Evolutionary conservation across 2,797 vertebrate genomes (phyloP), one percentile per base, ranked within the genome.

Genomic region (Sylvia borin): DNA sequence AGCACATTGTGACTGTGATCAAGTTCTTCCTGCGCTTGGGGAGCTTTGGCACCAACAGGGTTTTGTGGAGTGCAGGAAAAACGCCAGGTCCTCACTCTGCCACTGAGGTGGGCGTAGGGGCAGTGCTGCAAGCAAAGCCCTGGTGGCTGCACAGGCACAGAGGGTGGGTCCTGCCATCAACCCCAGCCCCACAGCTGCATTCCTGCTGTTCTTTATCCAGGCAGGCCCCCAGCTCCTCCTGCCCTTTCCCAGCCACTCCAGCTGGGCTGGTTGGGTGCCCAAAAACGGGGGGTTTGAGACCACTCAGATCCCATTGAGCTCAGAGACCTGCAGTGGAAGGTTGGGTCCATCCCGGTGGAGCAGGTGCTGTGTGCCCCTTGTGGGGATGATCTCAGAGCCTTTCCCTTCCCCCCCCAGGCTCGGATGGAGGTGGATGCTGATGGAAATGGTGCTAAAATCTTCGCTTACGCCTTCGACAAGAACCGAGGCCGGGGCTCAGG

Each of bases 401-500:
- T 53, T 70, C 66, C 7, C 70, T 72, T 24, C 34, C 70, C 65
- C 70, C 65, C n/a, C 27, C 50, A 99, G 99, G 99, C 99, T 29
- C 99, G 99, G 14, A 99, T 99, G 99, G 99, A 99, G 96, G 99
- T 99, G 25, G 99, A 99, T 40, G 99, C 99, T 2, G 99, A 99
- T 68, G 99, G 99, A 48, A 99, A 99, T 16, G 99, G 99, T 95
- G 99, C 99, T 60, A 99, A 99, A 97, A 99, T 99, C 93, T 99
- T 99, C 93, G 99, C 99, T 6, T 99, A 99, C 6, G 99, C 99
- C 9, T 99, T 99, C 13, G 99, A 99, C 97, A 99, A 99, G n/a
- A 99, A 99, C 68, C 99, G 99, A 92, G 99, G 99, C 42, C 98
- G 99, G 80, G 99, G 99, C 96, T 99, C 99, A 0, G 99, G 99